A percentile compares a stretch with the other conserved stretches of the same genome.
These are phyloP conservation scores for Pterocles gutturalis DNA, from an alignment of 2,113 vertebrate species.

Conservation along the genomic window DNA sequence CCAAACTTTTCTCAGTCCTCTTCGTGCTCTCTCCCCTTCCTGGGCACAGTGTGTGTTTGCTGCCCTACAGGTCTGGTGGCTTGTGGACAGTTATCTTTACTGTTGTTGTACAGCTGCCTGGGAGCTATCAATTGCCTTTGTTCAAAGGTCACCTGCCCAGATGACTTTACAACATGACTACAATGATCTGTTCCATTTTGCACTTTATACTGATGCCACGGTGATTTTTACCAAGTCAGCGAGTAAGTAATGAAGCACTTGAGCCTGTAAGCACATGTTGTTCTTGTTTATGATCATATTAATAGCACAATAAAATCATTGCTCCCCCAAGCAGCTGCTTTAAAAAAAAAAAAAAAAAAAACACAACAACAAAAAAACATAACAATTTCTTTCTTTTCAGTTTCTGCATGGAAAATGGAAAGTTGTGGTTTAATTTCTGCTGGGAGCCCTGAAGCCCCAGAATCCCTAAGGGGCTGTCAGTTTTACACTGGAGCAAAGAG, in stretches of 20 bases:
- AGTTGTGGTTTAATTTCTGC: not conserved
- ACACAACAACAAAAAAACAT: not conserved
- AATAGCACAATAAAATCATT: conserved; percentile 62
- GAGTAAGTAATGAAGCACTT: conserved; percentile 50
- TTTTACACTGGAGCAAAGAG: not conserved
- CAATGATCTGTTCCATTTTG: conserved; percentile 48
- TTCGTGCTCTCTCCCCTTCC: not conserved
- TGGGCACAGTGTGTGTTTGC: not conserved
- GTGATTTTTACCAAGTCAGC: conserved; percentile 68
- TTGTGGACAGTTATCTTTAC: not conserved
- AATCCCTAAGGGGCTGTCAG: not conserved
- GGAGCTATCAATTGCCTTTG: conserved; percentile 48
- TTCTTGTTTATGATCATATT: conserved; percentile 66
- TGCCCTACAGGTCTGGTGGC: not conserved
- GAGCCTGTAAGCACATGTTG: conserved; percentile 52
- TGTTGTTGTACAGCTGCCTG: conserved; percentile 36
- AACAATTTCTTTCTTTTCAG: not conserved
- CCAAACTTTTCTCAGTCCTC: not conserved
- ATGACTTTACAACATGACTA: conserved; percentile 68
- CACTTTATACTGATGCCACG: conserved; percentile 63
- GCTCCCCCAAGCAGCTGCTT: not conserved
- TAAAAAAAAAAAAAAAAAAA: not conserved
- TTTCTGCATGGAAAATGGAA: not conserved
- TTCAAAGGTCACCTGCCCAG: conserved; percentile 71
- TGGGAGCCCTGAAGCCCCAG: not conserved